These are phyloP conservation scores for Perca fluviatilis DNA, from an alignment of 2,113 vertebrate genomes.

Conservation along the genomic window DNA sequence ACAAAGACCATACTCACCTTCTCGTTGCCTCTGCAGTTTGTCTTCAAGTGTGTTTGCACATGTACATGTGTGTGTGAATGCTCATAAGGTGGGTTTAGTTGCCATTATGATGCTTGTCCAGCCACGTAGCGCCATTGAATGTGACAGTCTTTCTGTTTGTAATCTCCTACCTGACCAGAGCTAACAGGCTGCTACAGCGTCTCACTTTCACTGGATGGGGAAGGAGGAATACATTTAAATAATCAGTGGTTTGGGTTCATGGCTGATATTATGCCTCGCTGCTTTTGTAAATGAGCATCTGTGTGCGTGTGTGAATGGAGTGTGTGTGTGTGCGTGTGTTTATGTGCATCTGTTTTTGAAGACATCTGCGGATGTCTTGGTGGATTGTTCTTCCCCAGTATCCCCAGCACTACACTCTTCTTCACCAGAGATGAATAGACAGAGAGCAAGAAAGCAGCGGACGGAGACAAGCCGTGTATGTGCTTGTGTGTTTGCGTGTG, in stretches of 20 bases:
- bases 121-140: constrained; percentile 36
- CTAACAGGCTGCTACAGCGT: constrained; percentile 61
- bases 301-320: constrained; percentile 40
- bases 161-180: constrained; percentile 74
- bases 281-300: constrained; percentile 80
- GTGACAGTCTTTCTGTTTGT: constrained; percentile 68
- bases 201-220: constrained; percentile 63
- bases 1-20: constrained; percentile 52
- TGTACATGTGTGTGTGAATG: constrained; percentile 1
- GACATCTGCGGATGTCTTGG: constrained; percentile 72
- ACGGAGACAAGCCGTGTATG: constrained; percentile 24
- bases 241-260: constrained; percentile 77
- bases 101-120: constrained; percentile 47
- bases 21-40: constrained; percentile 54
- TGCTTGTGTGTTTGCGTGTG: constrained; percentile 53
- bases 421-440: constrained; percentile 52
- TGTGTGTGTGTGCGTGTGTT: constrained; percentile 29
- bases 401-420: constrained; percentile 40
- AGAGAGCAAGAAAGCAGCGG: constrained; percentile 39
- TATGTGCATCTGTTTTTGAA: constrained; percentile 61
- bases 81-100: constrained; percentile 43
- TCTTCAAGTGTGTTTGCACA: constrained; percentile 30
- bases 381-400: constrained; percentile 55
- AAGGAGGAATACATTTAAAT: constrained; percentile 84
- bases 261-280: constrained; percentile 78